Base-by-base conservation (phyloP, 2,113 vertebrate species). In the Phoxinus phoxinus region DNA sequence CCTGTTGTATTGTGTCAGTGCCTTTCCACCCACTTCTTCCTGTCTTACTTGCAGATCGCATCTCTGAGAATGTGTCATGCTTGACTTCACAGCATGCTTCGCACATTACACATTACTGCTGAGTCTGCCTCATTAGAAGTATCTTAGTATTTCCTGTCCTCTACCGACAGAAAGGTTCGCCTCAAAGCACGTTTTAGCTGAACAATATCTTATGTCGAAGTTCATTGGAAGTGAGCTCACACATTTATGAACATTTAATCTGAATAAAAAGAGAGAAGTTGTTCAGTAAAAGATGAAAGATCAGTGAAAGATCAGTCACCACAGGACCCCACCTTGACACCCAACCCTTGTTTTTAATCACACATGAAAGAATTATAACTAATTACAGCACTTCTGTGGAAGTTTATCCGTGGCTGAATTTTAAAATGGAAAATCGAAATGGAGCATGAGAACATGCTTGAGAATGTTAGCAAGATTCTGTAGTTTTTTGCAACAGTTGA, bases 1-100 rank as follows among this genome's bases (percentile, higher is more conserved):
- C 93, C 94, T 94, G 94, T 94, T 95, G 94, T 94, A 95, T 95
- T 96, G 95, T 96, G 94, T 97, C 96, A 96, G 93, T 91, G 89
- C 89, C 63, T 85, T 84, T 84, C 86, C 87, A 51, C 89, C 89
- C 87, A 90, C 89, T 69, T 87, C 94, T 92, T 90, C 90, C 88
- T 86, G 87, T 85, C 87, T 85, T 83, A 74, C 83, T 81, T 82
- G 81, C 81, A 88, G 83, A 87, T 90, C 86, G 83, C 76, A 72
- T 89, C 61, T 82, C 61, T 11, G 44, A 80, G 86, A 84, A 83
- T 86, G 84, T 84, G 85, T 86, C 88, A 89, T 78, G 80, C 81
- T 85, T 87, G 80, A 84, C 89, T 85, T 74, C 85, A 89, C 84
- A 78, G 77, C 88, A 89, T 90, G 78, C 86, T 88, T 90, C 72